Evolutionary conservation across 2,113 vertebrate genomes (phyloP).

Genomic region (Tragelaphus strepsiceros): DNA sequence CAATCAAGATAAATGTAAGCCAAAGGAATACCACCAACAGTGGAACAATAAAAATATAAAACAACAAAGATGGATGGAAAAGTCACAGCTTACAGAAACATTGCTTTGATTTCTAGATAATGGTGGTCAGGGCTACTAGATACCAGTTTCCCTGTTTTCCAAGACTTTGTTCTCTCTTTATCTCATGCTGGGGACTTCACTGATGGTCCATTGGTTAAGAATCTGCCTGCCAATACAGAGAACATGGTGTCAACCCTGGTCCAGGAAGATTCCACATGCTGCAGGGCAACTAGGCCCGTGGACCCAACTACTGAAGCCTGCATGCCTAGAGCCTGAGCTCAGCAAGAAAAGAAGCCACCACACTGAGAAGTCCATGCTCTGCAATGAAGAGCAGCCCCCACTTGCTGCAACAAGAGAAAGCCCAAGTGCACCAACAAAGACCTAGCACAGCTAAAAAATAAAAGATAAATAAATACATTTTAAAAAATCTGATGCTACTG

Average conservation of each 20-base stretch:
- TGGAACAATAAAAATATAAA: neutral
- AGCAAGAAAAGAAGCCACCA: neutral
- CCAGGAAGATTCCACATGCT: neutral
- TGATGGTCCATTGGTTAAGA: neutral
- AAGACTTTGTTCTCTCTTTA: neutral
- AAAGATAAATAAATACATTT: neutral
- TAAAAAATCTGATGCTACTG: accelerated
- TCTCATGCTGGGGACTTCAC: neutral
- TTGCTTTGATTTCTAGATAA: neutral
- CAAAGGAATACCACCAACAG: neutral
- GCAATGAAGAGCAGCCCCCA: neutral
- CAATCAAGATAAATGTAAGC: neutral
- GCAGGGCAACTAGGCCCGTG: neutral
- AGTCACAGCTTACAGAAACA: neutral
- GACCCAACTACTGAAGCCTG: neutral
- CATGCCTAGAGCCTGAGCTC: neutral
- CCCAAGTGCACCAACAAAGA: neutral
- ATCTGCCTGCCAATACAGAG: neutral
- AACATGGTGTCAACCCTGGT: neutral
- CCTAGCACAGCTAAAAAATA: neutral
- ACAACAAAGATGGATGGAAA: neutral
- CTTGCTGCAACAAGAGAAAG: neutral
- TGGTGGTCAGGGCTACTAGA: no score
- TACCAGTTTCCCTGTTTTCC: neutral
- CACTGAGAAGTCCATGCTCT: neutral